Base-by-base conservation (phyloP, 2,888 invertebrate genomes). In the Chrysolina haemoptera region DNA sequence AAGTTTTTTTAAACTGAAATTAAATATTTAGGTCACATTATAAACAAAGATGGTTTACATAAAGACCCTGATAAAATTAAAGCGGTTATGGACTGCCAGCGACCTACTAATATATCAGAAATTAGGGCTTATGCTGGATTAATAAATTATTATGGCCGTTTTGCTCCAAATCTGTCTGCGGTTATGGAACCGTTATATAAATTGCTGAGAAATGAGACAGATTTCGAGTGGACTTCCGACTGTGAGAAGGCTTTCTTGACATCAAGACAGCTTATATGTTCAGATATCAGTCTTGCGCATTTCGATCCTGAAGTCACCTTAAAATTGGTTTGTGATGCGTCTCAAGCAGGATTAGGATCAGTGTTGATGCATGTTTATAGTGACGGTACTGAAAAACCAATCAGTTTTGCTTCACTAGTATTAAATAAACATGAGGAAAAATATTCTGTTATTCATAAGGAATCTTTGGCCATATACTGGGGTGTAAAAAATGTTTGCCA, bases 91-190 rank as follows among this genome's bases (percentile, higher is more conserved):
- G 20, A 67, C 14, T 67, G 59, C 12, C 62, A 27, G 12, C 16
- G 40, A 50, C 62, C 71, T 6, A 67, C 18, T n/a, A 67, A 67
- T 62, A 40, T 67, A 46, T 67, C 48, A 41, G 71, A 71, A 12
- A 35, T 68, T 12, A 67, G 62, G 16, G 72, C 62, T 40, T 68
- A 53, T 53, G 40, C 53, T 10, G 68, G 73, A n/a, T 22, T 73
- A 48, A 48, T 73, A 68, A 73, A 73, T 65, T 73, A 73, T 65
- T 73, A 66, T 65, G 68, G 65, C 10, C 50, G 48, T 12, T 73
- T 73, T 71, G 43, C 50, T 1, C 59, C 59, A 18, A 71, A 71
- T 48, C 55, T 73, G 41, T 63, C 64, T 9, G 18, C 35, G 16
- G 27, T 73, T 3, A 43, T 68, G 53, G 46, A 73, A 46, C 68